Base-by-base conservation (phyloP, 2,888 invertebrate genomes). In the Eupithecia pulchellata region DNA sequence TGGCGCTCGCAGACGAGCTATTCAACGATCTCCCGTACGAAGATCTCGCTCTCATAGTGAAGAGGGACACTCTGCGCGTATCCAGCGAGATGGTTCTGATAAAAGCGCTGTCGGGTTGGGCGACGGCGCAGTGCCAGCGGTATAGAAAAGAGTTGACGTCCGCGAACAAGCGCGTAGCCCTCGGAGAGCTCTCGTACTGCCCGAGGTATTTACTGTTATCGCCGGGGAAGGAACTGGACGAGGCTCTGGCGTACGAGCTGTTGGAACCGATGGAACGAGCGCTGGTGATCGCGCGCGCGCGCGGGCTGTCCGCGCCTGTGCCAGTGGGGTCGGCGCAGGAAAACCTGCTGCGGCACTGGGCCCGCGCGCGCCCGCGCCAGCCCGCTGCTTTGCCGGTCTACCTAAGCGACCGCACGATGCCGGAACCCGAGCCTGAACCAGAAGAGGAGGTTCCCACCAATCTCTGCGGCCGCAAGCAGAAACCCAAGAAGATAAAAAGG, bases 201-300 rank as follows among this genome's bases (percentile, higher is more conserved):
- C 96, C 96, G 20, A 94, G 97, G 11, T 97, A 97, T 81, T 93
- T 97, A 73, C 87, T 96, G 63, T 95, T 97, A 94, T 91, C 93
- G 14, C 66, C 72, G 14, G 95, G 96, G 13, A 95, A 94, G 64
- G 96, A 96, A 75, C 95, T 97, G 66, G 93, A 95, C 29, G 95
- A 95, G 66, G 96, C 96, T 74, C 95, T 97, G 65, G 93, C 94
- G 25, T 76, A 92, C 68, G 94, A 95, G 77, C 77, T 94, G 65
- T 75, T 95, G 71, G 92, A 94, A 79, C 93, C 94, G 2, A 89
- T 93, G 83, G 94, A 95, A 77, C 89, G 94, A 1, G 87, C 91
- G 65, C 78, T 95, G 66, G 94, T 94, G 57, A 78, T 87, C 13
- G 93, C 91, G 1, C 89, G 94, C 0, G 92, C 94, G 6, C 86